Percentiles rank a stretch among this genome's conserved stretches.
phyloP scores from a whole-genome alignment of 2,888 invertebrate genomes.

The Thymelicus acteon region DNA sequence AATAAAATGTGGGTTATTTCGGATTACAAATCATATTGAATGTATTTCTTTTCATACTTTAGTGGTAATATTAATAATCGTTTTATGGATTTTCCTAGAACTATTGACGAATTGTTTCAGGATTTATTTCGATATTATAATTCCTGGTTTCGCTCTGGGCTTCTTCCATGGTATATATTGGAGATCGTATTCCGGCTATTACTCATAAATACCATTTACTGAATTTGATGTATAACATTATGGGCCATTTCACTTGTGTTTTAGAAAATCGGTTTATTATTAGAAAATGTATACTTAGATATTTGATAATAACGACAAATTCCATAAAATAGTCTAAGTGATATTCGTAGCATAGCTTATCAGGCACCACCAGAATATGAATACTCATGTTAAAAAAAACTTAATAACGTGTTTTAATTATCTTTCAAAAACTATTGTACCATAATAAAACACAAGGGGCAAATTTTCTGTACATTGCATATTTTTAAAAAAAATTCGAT shows the following conservation, averaged over 20 bases:
- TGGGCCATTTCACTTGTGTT: slow-evolving; percentile 12
- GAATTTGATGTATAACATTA: slow-evolving; percentile 10
- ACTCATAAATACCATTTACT: slow-evolving; percentile 9
- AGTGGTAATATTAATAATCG: slow-evolving; percentile 23
- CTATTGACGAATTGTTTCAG: slow-evolving; percentile 15
- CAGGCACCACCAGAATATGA: too few relatives aligned
- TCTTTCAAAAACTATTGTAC: too few relatives aligned
- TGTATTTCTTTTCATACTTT: slow-evolving; percentile 12
- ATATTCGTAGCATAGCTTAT: too few relatives aligned
- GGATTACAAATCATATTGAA: slow-evolving; percentile 5
- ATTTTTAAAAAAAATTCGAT: too few relatives aligned
- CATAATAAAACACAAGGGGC: too few relatives aligned
- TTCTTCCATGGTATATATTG: slow-evolving; percentile 13
- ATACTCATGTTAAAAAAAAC: too few relatives aligned
- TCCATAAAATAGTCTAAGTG: too few relatives aligned
- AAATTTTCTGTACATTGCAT: too few relatives aligned
- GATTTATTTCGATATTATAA: slow-evolving; percentile 36
- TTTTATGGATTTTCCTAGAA: slow-evolving; percentile 19
- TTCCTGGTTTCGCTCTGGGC: slow-evolving; percentile 18
- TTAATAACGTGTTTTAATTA: too few relatives aligned
- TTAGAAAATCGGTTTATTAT: neutral
- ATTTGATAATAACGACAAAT: too few relatives aligned
- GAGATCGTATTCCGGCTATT: slow-evolving; percentile 24
- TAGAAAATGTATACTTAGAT: neutral
- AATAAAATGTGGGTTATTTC: slow-evolving; percentile 1